Percentiles rank a stretch among this genome's conserved stretches.
These are phyloP conservation scores for Herpailurus yagouaroundi DNA, from an alignment of 2,113 vertebrate species.

Conservation along the genomic window DNA sequence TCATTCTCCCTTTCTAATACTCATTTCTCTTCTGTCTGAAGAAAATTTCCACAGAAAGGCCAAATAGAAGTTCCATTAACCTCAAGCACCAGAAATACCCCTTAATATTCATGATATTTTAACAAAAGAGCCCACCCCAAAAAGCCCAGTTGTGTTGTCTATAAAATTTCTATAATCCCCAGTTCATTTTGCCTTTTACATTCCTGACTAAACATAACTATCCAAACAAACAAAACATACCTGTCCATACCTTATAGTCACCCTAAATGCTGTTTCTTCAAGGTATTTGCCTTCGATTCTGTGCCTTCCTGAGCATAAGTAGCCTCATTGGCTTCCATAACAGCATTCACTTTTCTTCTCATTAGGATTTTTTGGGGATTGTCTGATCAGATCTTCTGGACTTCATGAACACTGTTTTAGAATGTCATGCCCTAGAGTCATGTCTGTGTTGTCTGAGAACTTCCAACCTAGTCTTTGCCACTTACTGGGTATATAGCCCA, in stretches of 20 bases:
- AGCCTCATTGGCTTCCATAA: conserved; percentile 50
- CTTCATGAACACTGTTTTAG: neutral
- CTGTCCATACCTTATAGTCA: accelerated
- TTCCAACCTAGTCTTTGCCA: neutral
- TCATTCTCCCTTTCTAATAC: neutral
- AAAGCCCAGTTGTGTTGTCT: neutral
- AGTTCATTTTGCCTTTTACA: neutral
- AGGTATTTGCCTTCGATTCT: neutral
- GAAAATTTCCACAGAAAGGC: conserved; percentile 5
- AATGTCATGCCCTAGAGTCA: neutral
- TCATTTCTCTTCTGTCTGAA: neutral
- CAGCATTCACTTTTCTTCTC: conserved; percentile 50
- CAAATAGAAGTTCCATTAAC: neutral
- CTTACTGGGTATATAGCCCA: neutral
- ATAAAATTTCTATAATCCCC: neutral
- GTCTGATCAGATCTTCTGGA: neutral
- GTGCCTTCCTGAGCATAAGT: neutral
- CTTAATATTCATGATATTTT: neutral
- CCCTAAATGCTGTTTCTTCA: neutral
- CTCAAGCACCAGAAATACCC: neutral
- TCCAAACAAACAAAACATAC: neutral
- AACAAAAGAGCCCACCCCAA: neutral
- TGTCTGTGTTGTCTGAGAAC: neutral
- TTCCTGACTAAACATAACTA: neutral
- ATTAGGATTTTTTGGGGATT: neutral